Conservation (phyloP, 2,888 invertebrate genomes). For the Sinodicranocentrus sp. region DNA sequence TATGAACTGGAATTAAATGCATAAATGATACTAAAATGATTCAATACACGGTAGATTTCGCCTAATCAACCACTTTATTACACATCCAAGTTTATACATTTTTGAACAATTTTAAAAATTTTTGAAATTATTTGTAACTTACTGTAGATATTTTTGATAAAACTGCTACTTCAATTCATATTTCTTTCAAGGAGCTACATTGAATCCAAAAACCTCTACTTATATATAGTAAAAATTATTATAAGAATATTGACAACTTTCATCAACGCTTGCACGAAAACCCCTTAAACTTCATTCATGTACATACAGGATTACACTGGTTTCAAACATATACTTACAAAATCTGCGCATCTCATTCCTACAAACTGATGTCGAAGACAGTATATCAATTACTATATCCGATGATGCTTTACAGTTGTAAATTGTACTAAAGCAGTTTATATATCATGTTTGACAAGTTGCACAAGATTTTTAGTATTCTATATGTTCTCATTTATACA, state of each 20-base stretch:
- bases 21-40: no score
- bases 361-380: slow-evolving; percentile 29
- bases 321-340: slow-evolving; percentile 45
- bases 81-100: slow-evolving; percentile 64
- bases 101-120: slow-evolving; percentile 40
- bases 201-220: slow-evolving; percentile 35
- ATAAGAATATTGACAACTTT: slow-evolving; percentile 46
- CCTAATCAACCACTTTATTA: slow-evolving; percentile 70
- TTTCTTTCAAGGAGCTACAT: slow-evolving; percentile 44
- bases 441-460: not conserved
- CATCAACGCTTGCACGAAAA: slow-evolving; percentile 53
- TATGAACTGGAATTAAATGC: no score
- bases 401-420: slow-evolving; percentile 1
- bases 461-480: slow-evolving; percentile 43
- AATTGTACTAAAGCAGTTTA: slow-evolving; percentile 22
- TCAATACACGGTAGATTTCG: no score
- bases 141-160: not conserved
- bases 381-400: not conserved
- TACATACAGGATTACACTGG: slow-evolving; percentile 42
- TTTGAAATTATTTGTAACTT: slow-evolving; percentile 31
- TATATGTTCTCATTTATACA: slow-evolving; percentile 55
- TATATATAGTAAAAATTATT: not conserved
- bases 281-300: slow-evolving; percentile 27
- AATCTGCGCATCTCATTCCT: slow-evolving; percentile 35
- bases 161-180: slow-evolving; percentile 33